A percentile compares a stretch with the other conserved stretches of the same genome.
These are phyloP conservation scores for Megalonaias nervosa DNA, from an alignment of 1,140 invertebrate species.

Conservation along the genomic window DNA sequence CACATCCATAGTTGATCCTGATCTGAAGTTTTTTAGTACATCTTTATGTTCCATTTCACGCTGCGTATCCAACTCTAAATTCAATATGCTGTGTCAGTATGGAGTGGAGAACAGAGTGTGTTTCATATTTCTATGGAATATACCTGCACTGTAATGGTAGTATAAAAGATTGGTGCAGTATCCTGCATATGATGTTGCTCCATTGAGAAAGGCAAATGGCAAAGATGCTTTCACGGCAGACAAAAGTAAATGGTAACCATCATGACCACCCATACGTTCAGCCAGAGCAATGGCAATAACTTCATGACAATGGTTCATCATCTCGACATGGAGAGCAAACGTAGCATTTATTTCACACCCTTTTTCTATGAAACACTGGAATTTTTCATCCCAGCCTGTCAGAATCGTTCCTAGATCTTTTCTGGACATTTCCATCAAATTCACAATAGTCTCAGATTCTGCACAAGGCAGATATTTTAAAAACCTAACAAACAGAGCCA, in stretches of 20 bases:
- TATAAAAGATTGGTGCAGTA: not conserved
- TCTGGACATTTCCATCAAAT: not conserved
- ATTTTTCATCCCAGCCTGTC: constrained; percentile 18
- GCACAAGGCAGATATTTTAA: not conserved
- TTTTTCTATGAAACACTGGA: not conserved
- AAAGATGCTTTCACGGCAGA: too few species aligned
- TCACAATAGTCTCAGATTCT: not conserved
- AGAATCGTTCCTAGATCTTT: constrained; percentile 17
- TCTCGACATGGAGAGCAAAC: too few species aligned
- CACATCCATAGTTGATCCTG: constrained; percentile 5
- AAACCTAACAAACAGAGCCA: not conserved
- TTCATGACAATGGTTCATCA: too few species aligned
- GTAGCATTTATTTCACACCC: too few species aligned
- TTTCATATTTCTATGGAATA: not conserved
- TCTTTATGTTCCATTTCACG: constrained; percentile 27
- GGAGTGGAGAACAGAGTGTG: constrained; percentile 2
- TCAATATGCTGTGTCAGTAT: constrained; percentile 10
- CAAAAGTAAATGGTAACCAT: constrained; percentile 1
- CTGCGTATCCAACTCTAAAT: constrained; percentile 22
- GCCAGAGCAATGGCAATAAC: not conserved
- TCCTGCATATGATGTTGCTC: constrained; percentile 9
- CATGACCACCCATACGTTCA: not conserved
- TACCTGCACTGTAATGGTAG: not conserved
- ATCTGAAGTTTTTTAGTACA: constrained; percentile 18
- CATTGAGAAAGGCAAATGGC: constrained; percentile 10